phyloP scores from a whole-genome alignment of 2,113 vertebrate genomes.

The Patagioenas fasciata region DNA sequence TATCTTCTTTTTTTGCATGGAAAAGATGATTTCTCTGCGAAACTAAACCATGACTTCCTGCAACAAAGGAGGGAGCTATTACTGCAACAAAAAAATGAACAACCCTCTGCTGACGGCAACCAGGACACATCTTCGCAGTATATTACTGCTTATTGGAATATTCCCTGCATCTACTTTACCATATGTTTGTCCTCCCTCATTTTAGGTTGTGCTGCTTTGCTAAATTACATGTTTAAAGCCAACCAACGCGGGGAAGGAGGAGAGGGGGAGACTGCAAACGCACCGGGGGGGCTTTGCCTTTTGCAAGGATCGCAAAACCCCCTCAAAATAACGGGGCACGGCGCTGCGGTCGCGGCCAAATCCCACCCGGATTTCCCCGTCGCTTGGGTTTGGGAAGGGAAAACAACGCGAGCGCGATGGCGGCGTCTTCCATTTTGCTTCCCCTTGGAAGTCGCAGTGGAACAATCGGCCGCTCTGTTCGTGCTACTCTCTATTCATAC shows the following conservation, averaged over 20 bases:
- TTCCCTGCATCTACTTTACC: slow-evolving; percentile 13
- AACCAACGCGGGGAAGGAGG: accelerated
- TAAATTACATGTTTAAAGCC: not conserved
- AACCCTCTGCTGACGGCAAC: not conserved
- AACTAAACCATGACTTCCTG: not conserved
- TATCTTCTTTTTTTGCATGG: not conserved
- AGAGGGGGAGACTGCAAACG: not conserved
- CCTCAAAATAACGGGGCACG: not conserved
- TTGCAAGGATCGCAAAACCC: not conserved
- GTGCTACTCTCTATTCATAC: not conserved
- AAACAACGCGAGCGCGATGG: not conserved
- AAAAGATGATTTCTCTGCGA: not conserved
- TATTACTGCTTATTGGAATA: slow-evolving; percentile 24
- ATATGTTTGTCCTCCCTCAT: slow-evolving; percentile 18
- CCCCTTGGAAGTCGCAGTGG: not conserved
- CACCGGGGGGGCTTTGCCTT: not conserved
- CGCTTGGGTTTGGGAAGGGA: not conserved
- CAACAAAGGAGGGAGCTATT: slow-evolving; percentile 41
- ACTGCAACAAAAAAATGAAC: not conserved
- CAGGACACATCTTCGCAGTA: not conserved
- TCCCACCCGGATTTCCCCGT: not conserved
- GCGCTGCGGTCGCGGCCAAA: accelerated
- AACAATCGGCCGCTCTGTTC: not conserved
- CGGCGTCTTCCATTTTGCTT: not conserved
- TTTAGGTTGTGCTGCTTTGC: not conserved